phyloP scores from a whole-genome alignment of 1,140 invertebrate species.

The Platorchestia sp. region DNA sequence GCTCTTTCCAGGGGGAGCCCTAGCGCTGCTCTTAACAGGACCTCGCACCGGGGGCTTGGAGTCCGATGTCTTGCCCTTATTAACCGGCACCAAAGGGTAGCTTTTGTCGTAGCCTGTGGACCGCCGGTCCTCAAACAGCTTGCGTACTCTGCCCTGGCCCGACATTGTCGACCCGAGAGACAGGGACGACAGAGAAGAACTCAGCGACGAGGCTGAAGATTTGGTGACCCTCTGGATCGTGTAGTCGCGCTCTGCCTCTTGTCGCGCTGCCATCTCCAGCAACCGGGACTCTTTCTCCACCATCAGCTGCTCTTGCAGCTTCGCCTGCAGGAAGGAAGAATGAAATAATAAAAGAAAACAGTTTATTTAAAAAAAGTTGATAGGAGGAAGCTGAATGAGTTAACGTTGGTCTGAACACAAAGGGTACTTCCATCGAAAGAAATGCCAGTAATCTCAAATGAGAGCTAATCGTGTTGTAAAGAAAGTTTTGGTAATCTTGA shows the following conservation, averaged over 20 bases:
- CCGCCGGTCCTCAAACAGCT: slow-evolving; percentile 67
- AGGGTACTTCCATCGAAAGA: too few species aligned
- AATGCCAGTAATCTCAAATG: too few species aligned
- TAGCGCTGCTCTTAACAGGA: slow-evolving; percentile 3
- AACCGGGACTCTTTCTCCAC: slow-evolving; percentile 71
- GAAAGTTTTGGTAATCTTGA: too few species aligned
- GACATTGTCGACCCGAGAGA: slow-evolving; percentile 61
- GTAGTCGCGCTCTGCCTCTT: slow-evolving; percentile 69
- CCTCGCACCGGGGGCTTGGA: slow-evolving; percentile 56
- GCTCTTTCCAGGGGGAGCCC: not conserved
- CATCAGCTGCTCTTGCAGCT: slow-evolving; percentile 70
- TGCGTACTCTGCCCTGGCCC: slow-evolving; percentile 68
- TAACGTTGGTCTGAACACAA: too few species aligned
- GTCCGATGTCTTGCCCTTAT: slow-evolving; percentile 55
- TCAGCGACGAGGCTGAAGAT: slow-evolving; percentile 58
- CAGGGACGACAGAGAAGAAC: slow-evolving; percentile 63
- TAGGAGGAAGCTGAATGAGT: too few species aligned
- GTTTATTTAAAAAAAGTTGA: too few species aligned
- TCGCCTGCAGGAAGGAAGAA: too few species aligned
- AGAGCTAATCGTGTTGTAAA: too few species aligned
- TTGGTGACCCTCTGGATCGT: slow-evolving; percentile 65
- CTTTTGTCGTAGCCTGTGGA: slow-evolving; percentile 69
- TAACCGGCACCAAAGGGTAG: slow-evolving; percentile 68
- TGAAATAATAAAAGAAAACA: too few species aligned
- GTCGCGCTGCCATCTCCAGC: slow-evolving; percentile 70